These are phyloP conservation scores for Poliocrania exsul DNA, from an alignment of 2,797 vertebrate genomes.

Conservation along the genomic window DNA sequence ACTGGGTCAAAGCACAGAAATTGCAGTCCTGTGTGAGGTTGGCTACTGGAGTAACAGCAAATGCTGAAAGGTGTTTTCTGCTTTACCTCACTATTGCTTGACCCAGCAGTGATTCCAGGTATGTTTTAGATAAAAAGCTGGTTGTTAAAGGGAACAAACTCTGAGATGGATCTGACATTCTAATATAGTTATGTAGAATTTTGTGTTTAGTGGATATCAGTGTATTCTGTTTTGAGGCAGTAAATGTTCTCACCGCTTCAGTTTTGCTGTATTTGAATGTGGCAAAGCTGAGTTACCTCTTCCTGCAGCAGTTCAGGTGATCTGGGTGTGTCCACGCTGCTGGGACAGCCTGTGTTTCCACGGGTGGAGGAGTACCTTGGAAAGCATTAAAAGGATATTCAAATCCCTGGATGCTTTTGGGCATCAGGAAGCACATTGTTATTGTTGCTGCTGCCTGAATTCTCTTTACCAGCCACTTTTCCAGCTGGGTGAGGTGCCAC, in stretches of 20 bases:
- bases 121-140: background rate
- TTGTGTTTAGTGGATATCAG: background rate
- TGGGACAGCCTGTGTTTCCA: background rate
- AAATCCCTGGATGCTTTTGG: background rate
- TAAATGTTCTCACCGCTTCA: background rate
- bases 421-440: rapidly evolving
- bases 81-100: background rate
- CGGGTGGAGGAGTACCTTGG: background rate
- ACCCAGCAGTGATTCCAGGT: background rate
- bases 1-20: background rate
- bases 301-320: background rate
- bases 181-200: background rate
- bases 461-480: background rate
- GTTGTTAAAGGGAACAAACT: background rate
- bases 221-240: background rate
- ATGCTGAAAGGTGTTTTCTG: background rate
- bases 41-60: background rate
- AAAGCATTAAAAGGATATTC: background rate
- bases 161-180: background rate
- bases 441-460: background rate
- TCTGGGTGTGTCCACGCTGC: background rate
- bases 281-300: background rate
- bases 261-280: background rate
- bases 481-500: background rate
- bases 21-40: background rate